Evolutionary conservation across 2,113 vertebrate species (phyloP), one percentile per base, ranked within the genome.

Genomic region (Amphilophus citrinellus): DNA sequence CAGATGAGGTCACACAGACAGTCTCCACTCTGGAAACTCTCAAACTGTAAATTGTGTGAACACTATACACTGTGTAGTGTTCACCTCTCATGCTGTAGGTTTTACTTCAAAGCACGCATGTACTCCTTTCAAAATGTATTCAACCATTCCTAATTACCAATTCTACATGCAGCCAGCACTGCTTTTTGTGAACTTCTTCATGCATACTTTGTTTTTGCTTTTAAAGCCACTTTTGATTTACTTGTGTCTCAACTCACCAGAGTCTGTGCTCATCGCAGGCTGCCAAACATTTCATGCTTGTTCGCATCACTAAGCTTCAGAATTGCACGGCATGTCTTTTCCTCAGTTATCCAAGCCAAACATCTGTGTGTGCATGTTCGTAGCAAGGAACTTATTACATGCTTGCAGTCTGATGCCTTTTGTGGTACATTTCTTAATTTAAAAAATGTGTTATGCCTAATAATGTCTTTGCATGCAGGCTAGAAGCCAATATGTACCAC

Each of bases 271-370:
- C 66, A 71, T 53, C 24, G 10, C 66, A 71, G 66, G 44, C 66
- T 71, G 66, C 66, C 66, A 71, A 71, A 53, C 44, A 71, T 71
- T 71, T 89, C 84, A 87, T 85, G 89, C 82, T 77, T 37, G n/a
- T 60, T 80, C 18, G 3, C 80, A 35, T 88, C 27, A 60, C 47
- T 71, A 53, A 81, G 84, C 88, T 87, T 89, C 63, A 18, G 13
- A 79, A 65, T 75, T 5, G n/a, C 88, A 77, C 63, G 18, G 47
- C 81, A 83, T 84, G 83, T 82, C 10, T 53, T 71, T 71, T 50
- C 66, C 83, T 44, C 53, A 32, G 15, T 35, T 61, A 44, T 79
- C 18, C 79, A 83, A 77, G 76, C 62, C 39, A 73, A 66, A 84
- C 66, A 77, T 90, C 62, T 86, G 79, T 86, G 83, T 77, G 50